Evolutionary conservation across 2,113 vertebrate genomes (phyloP).

Genomic region (Gallinago jamesoni): DNA sequence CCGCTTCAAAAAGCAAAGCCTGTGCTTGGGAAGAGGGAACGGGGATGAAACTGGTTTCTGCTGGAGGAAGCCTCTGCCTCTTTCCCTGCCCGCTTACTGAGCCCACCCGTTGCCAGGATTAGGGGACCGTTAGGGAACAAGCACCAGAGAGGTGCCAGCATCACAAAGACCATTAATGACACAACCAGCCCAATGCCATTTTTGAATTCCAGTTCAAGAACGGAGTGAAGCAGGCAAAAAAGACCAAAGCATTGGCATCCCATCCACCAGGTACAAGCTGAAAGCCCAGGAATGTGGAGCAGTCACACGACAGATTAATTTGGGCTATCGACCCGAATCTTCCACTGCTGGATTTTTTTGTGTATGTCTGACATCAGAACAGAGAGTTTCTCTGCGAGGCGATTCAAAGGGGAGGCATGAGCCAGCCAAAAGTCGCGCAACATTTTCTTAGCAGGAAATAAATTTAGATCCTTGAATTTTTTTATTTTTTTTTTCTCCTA

Average conservation of each 20-base stretch:
- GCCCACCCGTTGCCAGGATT: neutral
- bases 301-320: neutral
- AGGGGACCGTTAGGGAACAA: neutral
- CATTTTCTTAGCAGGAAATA: constrained; percentile 11
- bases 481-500: neutral
- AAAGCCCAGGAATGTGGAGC: neutral
- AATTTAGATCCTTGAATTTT: neutral
- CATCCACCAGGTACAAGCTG: neutral
- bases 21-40: neutral
- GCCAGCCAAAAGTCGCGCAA: neutral
- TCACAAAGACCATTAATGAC: neutral
- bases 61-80: neutral
- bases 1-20: neutral
- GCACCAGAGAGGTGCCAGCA: neutral
- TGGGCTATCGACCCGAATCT: neutral
- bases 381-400: neutral
- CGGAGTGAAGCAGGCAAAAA: neutral
- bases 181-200: neutral
- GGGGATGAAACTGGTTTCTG: neutral
- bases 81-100: neutral
- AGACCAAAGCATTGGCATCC: neutral
- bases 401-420: neutral
- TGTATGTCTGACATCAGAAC: neutral
- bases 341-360: neutral
- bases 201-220: neutral